Conservation (phyloP, 1,140 invertebrate genomes). For the Heliconius melpomene region DNA sequence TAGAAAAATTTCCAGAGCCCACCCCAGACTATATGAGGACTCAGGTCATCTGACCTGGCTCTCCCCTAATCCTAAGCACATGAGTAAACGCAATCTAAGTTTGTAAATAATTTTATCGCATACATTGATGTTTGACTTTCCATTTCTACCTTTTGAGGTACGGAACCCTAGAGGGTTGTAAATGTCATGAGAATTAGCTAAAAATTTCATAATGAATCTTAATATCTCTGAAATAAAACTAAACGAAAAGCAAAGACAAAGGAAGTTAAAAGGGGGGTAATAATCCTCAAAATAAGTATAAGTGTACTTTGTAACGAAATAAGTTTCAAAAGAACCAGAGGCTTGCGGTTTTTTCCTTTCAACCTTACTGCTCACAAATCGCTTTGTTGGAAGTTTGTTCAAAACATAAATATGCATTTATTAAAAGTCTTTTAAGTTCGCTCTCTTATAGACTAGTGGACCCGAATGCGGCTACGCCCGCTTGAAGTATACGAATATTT, state of each 20-base stretch:
- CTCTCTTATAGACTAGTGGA: background rate
- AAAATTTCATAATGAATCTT: slow-evolving; percentile 31
- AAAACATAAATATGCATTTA: slow-evolving; percentile 48
- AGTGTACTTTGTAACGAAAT: slow-evolving; percentile 60
- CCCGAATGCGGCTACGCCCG: too few species aligned
- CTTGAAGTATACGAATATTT: too few species aligned
- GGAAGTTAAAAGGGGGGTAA: slow-evolving; percentile 45
- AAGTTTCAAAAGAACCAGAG: slow-evolving; percentile 66
- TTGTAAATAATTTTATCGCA: too few species aligned
- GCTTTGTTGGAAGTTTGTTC: slow-evolving; percentile 38
- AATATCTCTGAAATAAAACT: too few species aligned
- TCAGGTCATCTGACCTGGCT: too few species aligned
- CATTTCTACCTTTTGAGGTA: too few species aligned
- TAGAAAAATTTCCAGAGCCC: too few species aligned
- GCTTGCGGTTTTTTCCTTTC: slow-evolving; percentile 66
- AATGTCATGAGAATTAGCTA: background rate
- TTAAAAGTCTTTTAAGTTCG: slow-evolving; percentile 44
- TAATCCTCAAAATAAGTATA: slow-evolving; percentile 61
- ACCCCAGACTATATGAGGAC: too few species aligned
- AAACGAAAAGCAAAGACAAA: slow-evolving; percentile 44
- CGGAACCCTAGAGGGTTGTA: too few species aligned
- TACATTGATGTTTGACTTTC: too few species aligned
- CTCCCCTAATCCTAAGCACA: too few species aligned
- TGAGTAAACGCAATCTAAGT: too few species aligned
- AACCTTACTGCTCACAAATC: slow-evolving; percentile 44